Base-by-base conservation (phyloP, 2,797 vertebrate species). In the Hephaestus fuliginosus region DNA sequence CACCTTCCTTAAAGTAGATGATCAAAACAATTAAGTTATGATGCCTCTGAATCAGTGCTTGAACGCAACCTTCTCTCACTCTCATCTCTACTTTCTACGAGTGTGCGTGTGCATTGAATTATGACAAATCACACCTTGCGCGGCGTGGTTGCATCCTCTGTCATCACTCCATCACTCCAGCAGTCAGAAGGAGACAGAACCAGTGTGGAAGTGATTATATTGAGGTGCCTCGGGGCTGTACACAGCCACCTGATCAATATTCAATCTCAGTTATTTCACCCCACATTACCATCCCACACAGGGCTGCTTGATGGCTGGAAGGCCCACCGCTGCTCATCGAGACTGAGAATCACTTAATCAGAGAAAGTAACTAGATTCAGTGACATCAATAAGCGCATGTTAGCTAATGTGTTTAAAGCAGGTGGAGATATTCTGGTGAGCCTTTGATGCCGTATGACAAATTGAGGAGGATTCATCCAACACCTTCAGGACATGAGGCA, bases 201-300 rank as follows among this genome's bases (percentile, higher is more conserved):
- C 78, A 82, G 86, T 84, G 85, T 88, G 87, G 80, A 84, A 85
- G 86, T 83, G 87, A 92, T 91, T 92, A 82, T 80, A 58, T 70
- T 28, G 70, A 89, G 90, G 86, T 68, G 80, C 86, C 86, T 83
- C 62, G 0, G 73, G 81, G 88, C 85, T 67, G 82, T 82, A 87
- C 82, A 89, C 74, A 80, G 70, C 64, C 69, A 58, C 76, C 86
- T 90, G 88, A 95, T 95, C 94, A 92, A 94, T 95, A 93, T 92
- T 92, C 93, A 91, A 90, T 93, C 90, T 83, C 80, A 74, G 74
- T 92, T 89, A 88, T 93, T 91, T 89, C 88, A 77, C 84, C 80
- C 77, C 67, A 62, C 90, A 87, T 92, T 87, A 88, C 69, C 86
- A 61, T 92, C 80, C 70, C 81, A 66, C 74, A 25, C 81, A 22